phyloP scores from a whole-genome alignment of 2,113 vertebrate species.

The Lophura nycthemera region DNA sequence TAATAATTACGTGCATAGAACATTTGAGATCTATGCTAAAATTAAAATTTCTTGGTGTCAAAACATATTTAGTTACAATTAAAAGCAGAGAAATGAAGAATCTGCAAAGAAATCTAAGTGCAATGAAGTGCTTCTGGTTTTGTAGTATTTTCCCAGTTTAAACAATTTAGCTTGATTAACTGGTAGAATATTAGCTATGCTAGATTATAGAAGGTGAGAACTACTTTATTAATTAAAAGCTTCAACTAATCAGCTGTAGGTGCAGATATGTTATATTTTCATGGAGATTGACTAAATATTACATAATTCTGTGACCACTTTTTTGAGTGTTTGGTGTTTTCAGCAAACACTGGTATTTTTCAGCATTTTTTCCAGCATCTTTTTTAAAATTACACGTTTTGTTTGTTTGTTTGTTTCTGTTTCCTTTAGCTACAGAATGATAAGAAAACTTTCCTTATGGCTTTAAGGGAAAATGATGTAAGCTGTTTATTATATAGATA shows the following conservation, averaged over 20 bases:
- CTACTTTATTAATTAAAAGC: slow-evolving; percentile 54
- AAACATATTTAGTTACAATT: slow-evolving; percentile 14
- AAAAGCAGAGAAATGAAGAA: not conserved
- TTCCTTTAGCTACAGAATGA: not conserved
- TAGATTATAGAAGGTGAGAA: slow-evolving; percentile 28
- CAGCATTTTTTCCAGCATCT: not conserved
- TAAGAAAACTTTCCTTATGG: not conserved
- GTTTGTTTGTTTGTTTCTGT: not conserved
- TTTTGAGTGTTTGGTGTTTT: not conserved
- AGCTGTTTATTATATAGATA: not conserved
- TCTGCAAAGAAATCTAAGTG: not conserved
- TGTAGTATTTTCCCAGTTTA: slow-evolving; percentile 10
- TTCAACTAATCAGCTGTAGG: slow-evolving; percentile 40
- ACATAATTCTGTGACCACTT: slow-evolving; percentile 14
- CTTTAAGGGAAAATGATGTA: not conserved
- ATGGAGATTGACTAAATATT: not conserved
- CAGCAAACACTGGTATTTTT: too few species aligned
- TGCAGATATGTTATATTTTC: slow-evolving; percentile 50
- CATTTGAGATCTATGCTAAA: not conserved
- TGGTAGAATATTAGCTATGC: slow-evolving; percentile 62
- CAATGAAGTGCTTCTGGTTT: slow-evolving; percentile 34
- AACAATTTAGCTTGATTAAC: slow-evolving; percentile 61
- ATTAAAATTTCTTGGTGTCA: slow-evolving; percentile 1
- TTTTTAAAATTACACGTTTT: not conserved
- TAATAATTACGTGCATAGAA: not conserved